A percentile compares a stretch with the other conserved stretches of the same genome.
Conservation (phyloP, 2,888 invertebrate species). For the Platycnemis pennipes region DNA sequence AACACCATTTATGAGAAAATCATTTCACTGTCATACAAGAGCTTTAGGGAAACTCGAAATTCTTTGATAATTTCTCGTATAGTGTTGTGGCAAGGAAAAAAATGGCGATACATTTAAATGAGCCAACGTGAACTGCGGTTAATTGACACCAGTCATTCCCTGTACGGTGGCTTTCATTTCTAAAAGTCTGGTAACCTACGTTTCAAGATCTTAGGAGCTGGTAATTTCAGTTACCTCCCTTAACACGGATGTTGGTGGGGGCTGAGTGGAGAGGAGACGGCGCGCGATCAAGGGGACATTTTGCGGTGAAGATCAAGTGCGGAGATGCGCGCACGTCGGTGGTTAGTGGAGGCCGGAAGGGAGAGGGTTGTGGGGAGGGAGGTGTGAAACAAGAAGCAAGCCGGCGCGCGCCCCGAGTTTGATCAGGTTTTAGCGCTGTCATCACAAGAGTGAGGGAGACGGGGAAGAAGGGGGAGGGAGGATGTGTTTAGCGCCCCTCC, state of each 20-base stretch:
- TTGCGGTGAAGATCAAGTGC: background rate
- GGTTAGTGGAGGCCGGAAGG: background rate
- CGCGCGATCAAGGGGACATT: too few relatives aligned
- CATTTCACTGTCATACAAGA: too few relatives aligned
- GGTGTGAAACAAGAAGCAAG: background rate
- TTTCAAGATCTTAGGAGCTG: too few relatives aligned
- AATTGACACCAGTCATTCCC: too few relatives aligned
- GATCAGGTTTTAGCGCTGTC: slow-evolving; percentile 54
- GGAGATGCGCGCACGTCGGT: background rate
- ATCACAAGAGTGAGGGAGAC: slow-evolving; percentile 23
- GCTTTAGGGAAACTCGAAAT: too few relatives aligned
- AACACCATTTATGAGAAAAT: too few relatives aligned
- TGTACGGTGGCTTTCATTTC: too few relatives aligned
- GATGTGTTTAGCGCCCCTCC: slow-evolving; percentile 44
- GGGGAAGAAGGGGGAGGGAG: background rate
- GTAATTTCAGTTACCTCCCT: background rate
- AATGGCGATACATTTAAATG: too few relatives aligned
- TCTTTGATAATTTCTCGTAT: too few relatives aligned
- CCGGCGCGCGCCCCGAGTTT: slow-evolving; percentile 39
- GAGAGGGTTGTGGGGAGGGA: background rate
- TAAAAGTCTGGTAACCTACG: too few relatives aligned
- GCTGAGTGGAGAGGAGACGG: background rate
- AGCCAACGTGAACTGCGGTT: too few relatives aligned
- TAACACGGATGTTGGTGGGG: background rate
- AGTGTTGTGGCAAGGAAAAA: too few relatives aligned